These are phyloP conservation scores for Dendropsophus ebraccatus DNA, from an alignment of 2,113 vertebrate genomes.

Conservation along the genomic window DNA sequence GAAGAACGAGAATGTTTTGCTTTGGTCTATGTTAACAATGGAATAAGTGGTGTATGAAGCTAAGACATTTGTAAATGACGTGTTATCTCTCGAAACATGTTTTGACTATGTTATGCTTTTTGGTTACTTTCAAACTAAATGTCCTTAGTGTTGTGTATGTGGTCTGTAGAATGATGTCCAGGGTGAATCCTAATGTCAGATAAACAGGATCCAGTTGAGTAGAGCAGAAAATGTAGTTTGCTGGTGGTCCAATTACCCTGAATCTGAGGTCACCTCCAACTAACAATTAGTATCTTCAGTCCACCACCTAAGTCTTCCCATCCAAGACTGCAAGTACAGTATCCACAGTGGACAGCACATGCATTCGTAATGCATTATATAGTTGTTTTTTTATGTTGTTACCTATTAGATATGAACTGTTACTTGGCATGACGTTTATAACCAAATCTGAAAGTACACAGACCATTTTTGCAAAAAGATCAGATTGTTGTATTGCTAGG, in stretches of 20 bases:
- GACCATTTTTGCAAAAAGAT: neutral
- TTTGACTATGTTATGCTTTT: neutral
- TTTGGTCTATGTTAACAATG: neutral
- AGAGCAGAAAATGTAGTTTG: constrained; percentile 5
- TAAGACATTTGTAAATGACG: neutral
- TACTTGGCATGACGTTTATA: neutral
- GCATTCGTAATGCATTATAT: too few species aligned
- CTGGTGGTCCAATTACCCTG: neutral
- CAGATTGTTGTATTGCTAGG: neutral
- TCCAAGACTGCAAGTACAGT: neutral
- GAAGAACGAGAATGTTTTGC: neutral
- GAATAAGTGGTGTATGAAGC: neutral
- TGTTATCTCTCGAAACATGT: neutral
- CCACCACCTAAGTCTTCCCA: neutral
- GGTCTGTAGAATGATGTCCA: neutral
- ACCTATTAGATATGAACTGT: neutral
- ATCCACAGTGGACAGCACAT: neutral
- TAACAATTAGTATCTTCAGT: neutral
- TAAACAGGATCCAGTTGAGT: neutral
- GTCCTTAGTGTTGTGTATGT: neutral
- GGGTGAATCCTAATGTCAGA: neutral
- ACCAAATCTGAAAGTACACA: neutral
- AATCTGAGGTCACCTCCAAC: neutral
- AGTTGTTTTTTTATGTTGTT: neutral
- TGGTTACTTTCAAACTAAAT: neutral